Evolutionary conservation across 2,888 invertebrate species (phyloP).

Genomic region (Altica lythri): DNA sequence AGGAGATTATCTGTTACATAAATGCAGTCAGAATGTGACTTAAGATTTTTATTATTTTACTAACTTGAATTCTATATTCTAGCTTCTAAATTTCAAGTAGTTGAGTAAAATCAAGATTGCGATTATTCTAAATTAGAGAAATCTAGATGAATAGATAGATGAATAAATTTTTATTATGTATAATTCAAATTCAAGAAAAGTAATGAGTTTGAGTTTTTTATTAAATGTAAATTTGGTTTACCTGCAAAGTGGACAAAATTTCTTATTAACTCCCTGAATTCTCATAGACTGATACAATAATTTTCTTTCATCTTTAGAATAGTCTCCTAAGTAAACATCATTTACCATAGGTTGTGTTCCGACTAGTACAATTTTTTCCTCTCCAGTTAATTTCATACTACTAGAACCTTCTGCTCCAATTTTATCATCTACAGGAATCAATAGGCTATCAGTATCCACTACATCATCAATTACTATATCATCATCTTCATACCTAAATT

Average conservation of each 20-base stretch:
- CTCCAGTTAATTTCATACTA: constrained; percentile 30
- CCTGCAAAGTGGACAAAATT: constrained; percentile 55
- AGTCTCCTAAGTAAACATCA: constrained; percentile 50
- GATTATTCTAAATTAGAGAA: no score
- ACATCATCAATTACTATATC: constrained; percentile 35
- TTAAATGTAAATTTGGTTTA: constrained; percentile 3
- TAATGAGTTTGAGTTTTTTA: no score
- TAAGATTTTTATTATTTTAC: no score
- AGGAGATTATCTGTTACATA: no score
- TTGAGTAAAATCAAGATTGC: no score
- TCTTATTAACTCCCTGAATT: constrained; percentile 51
- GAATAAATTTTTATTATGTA: no score
- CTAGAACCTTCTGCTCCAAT: constrained; percentile 32
- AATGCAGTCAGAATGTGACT: no score
- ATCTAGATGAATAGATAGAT: no score
- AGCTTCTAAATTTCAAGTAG: no score
- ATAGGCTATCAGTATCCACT: constrained; percentile 30
- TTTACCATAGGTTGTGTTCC: constrained; percentile 48
- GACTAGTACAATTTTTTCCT: constrained; percentile 41
- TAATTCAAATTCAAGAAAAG: no score
- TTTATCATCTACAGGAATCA: constrained; percentile 43
- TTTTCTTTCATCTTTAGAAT: constrained; percentile 53
- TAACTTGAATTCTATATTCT: no score
- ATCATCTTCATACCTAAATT: constrained; percentile 38
- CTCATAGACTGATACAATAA: constrained; percentile 52